These are phyloP conservation scores for Phoebastria nigripes DNA, from an alignment of 2,797 vertebrate genomes.

Conservation along the genomic window DNA sequence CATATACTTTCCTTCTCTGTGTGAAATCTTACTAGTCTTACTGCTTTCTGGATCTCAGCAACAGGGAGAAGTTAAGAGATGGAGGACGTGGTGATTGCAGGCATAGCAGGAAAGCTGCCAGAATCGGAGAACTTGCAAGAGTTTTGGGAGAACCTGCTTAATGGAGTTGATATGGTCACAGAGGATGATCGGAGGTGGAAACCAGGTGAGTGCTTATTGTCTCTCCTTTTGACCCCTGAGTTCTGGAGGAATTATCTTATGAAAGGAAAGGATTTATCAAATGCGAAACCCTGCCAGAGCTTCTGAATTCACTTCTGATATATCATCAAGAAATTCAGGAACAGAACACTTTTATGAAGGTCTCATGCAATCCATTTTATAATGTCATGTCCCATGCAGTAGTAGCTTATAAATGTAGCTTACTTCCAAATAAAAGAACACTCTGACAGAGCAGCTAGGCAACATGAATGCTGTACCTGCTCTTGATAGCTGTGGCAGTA, in stretches of 20 bases:
- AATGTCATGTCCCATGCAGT: background rate
- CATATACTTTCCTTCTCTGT: background rate
- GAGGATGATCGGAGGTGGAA: slow-evolving; percentile 95
- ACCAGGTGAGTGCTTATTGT: slow-evolving; percentile 77
- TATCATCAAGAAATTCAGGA: background rate
- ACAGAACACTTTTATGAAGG: background rate
- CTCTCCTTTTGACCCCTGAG: background rate
- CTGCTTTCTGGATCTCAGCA: background rate
- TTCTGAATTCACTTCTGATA: background rate
- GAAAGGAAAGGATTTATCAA: background rate
- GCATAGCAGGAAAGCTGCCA: slow-evolving; percentile 89
- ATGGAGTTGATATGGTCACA: slow-evolving; percentile 95
- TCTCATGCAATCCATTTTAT: background rate
- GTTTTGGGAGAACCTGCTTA: slow-evolving; percentile 95
- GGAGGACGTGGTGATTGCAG: slow-evolving; percentile 94
- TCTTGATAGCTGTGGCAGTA: background rate
- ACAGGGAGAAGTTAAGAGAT: slow-evolving; percentile 76
- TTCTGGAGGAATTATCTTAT: background rate
- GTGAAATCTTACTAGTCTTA: background rate
- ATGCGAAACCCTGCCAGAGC: background rate
- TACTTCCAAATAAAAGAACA: background rate
- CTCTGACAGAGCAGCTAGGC: background rate
- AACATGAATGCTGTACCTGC: background rate
- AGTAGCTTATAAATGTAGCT: background rate
- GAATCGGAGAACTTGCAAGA: slow-evolving; percentile 92